phyloP scores from a whole-genome alignment of 2,888 invertebrate genomes.

The Abscondita cerata region DNA sequence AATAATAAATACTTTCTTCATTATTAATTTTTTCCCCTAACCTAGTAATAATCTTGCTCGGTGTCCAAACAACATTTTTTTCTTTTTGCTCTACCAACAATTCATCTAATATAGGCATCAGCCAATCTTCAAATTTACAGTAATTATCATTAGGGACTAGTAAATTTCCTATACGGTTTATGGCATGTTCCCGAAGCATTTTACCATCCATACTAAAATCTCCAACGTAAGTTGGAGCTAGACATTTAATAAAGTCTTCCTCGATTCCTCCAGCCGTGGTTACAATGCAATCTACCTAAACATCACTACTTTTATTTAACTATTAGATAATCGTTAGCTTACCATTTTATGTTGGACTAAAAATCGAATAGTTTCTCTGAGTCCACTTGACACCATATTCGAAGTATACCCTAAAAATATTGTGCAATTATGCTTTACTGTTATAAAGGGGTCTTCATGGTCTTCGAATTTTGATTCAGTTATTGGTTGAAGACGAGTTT shows the following conservation, averaged over 20 bases:
- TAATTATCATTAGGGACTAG: conserved; percentile 98
- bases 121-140: conserved; percentile 97
- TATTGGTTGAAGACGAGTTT: conserved; percentile 73
- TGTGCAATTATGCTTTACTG: conserved; percentile 82
- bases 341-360: conserved; percentile 84
- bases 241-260: conserved; percentile 98
- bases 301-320: too few species aligned
- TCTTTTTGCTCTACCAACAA: conserved; percentile 88
- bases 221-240: conserved; percentile 93
- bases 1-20: conserved; percentile 92
- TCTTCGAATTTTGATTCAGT: conserved; percentile 70
- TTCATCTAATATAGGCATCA: conserved; percentile 89
- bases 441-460: conserved; percentile 82
- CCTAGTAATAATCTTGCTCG: conserved; percentile 83
- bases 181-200: conserved; percentile 80
- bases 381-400: conserved; percentile 94
- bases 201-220: conserved; percentile 87
- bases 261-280: conserved; percentile 98
- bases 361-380: conserved; percentile 90
- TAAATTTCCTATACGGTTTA: conserved; percentile 88
- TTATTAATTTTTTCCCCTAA: conserved; percentile 92
- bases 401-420: conserved; percentile 98
- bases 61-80: conserved; percentile 84
- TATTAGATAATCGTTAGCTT: too few species aligned
- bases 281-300: conserved; percentile 91